phyloP scores from a whole-genome alignment of 2,797 vertebrate species.

The Muraenolepis orangiensis region DNA sequence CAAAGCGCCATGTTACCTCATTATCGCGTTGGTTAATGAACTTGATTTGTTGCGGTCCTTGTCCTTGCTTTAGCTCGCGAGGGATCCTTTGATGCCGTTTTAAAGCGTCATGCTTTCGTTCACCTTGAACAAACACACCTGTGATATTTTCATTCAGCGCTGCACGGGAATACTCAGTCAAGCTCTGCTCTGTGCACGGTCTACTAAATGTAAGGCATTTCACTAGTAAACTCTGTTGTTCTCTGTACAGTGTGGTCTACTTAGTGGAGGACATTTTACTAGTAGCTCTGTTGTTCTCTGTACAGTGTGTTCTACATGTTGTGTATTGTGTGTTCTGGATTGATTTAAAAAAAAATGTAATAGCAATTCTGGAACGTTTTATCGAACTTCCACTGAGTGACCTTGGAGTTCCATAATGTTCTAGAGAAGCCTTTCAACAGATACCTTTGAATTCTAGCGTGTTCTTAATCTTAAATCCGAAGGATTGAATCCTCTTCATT shows the following conservation, averaged over 20 bases:
- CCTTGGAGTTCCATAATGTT: background rate
- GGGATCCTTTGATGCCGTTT: background rate
- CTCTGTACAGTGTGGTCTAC: too few species aligned
- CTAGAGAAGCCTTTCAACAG: background rate
- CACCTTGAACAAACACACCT: background rate
- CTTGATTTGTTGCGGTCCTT: background rate
- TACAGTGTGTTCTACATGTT: background rate
- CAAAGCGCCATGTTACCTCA: background rate
- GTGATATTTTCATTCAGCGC: background rate
- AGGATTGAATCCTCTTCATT: too few species aligned
- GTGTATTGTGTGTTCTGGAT: too few species aligned
- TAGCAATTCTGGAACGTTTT: too few species aligned
- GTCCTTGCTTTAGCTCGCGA: background rate
- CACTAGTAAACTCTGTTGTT: background rate
- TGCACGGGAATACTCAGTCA: background rate
- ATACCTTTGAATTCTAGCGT: too few species aligned
- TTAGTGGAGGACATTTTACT: too few species aligned
- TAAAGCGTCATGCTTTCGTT: background rate
- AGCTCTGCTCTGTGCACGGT: too few species aligned
- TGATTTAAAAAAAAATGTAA: too few species aligned
- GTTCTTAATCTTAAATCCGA: too few species aligned
- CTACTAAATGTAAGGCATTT: background rate
- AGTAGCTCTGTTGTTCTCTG: too few species aligned
- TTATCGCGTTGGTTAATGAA: background rate
- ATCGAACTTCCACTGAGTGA: background rate